Evolutionary conservation across 37 sponge, comb jelly and placozoan genomes (phyloP).

Genomic region (Geodia barretti): DNA sequence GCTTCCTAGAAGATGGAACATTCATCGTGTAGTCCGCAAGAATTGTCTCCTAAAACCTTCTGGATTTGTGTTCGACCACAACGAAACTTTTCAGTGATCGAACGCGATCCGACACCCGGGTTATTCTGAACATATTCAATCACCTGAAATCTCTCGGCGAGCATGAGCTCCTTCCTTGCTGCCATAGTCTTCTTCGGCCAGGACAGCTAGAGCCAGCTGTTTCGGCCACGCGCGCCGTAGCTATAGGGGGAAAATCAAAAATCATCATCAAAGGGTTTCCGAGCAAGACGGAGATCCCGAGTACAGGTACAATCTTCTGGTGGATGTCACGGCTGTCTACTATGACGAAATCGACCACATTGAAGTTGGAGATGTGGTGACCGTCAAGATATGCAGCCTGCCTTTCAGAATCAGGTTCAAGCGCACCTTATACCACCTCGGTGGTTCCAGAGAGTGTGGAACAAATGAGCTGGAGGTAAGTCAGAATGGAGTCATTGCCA

Average conservation of each 20-base stretch:
- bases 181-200: no score
- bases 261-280: no score
- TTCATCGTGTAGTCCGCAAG: background rate
- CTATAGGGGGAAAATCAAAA: no score
- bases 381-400: background rate
- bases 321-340: background rate
- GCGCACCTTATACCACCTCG: background rate
- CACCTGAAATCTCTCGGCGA: no score
- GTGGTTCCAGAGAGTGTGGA: background rate
- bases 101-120: no score
- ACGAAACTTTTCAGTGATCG: background rate
- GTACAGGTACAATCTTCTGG: no score
- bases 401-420: background rate
- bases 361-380: background rate
- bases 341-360: background rate
- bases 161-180: no score
- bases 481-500: background rate
- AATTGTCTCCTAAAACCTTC: background rate
- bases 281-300: no score
- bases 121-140: no score
- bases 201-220: no score
- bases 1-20: background rate
- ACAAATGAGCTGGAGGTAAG: background rate
- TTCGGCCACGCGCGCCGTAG: no score
- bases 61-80: conserved; percentile 25